These are phyloP conservation scores for Parelbella ahira DNA, from an alignment of 2,888 invertebrate species.

Conservation along the genomic window DNA sequence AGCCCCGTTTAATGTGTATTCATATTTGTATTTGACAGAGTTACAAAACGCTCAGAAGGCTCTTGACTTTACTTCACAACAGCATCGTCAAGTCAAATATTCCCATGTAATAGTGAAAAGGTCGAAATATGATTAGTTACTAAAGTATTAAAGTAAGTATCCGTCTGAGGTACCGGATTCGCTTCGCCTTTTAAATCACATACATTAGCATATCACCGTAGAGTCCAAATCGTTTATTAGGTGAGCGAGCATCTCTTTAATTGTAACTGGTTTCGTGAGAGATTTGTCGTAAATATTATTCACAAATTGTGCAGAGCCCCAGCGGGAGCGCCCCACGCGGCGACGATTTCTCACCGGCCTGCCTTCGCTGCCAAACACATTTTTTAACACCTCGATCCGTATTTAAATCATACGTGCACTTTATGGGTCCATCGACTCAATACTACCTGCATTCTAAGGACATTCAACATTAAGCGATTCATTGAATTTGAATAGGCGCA, in stretches of 20 bases:
- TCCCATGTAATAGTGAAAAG: too few species aligned
- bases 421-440: slow-evolving; percentile 60
- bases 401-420: slow-evolving; percentile 69
- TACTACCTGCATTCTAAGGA: slow-evolving; percentile 27
- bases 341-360: slow-evolving; percentile 73
- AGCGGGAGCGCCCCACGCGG: slow-evolving; percentile 69
- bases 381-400: slow-evolving; percentile 74
- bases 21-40: slow-evolving; percentile 5
- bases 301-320: slow-evolving; percentile 68
- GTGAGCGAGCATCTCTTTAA: slow-evolving; percentile 49
- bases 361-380: slow-evolving; percentile 73
- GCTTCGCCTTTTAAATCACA: not conserved
- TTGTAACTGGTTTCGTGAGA: slow-evolving; percentile 55
- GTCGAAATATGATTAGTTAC: too few species aligned
- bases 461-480: slow-evolving; percentile 12
- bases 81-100: too few species aligned
- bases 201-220: slow-evolving; percentile 6
- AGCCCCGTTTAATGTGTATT: slow-evolving; percentile 16
- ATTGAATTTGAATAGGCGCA: slow-evolving; percentile 22
- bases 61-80: not conserved
- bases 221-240: slow-evolving; percentile 42
- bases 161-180: not conserved
- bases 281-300: slow-evolving; percentile 75
- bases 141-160: not conserved
- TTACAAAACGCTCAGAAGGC: slow-evolving; percentile 29